Percentiles rank a stretch among this genome's conserved stretches.
These are phyloP conservation scores for Melikaiella ostensackeni DNA, from an alignment of 2,888 invertebrate genomes.

Conservation along the genomic window DNA sequence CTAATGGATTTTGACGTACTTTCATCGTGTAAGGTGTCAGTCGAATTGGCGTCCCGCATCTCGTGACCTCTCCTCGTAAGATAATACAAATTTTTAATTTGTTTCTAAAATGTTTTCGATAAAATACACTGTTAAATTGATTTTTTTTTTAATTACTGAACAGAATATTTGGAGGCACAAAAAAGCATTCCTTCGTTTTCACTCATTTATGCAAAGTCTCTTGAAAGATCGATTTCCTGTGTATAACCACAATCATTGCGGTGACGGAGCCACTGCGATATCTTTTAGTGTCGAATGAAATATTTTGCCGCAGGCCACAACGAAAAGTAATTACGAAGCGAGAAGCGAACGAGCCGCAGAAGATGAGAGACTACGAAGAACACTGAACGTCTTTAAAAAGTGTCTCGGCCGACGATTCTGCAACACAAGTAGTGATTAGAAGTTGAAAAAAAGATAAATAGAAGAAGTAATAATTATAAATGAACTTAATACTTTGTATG, in stretches of 20 bases:
- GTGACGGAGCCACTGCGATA: slow-evolving; percentile 46
- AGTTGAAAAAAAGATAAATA: neutral
- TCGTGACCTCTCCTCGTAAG: too few relatives aligned
- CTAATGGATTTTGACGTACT: too few relatives aligned
- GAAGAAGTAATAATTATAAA: neutral
- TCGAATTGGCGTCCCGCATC: too few relatives aligned
- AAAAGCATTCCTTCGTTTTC: neutral
- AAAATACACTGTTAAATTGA: neutral
- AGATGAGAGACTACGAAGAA: slow-evolving; percentile 52
- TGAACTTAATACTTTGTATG: neutral
- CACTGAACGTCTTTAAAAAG: slow-evolving; percentile 49
- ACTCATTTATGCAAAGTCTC: neutral
- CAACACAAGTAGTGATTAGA: neutral
- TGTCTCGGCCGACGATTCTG: neutral
- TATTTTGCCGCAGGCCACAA: slow-evolving; percentile 62
- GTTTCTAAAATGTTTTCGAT: accelerated
- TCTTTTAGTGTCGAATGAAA: slow-evolving; percentile 59
- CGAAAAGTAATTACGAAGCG: slow-evolving; percentile 63
- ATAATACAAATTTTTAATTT: too few relatives aligned
- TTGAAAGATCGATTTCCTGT: neutral
- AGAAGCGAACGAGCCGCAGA: slow-evolving; percentile 46
- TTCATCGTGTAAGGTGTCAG: too few relatives aligned
- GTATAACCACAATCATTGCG: slow-evolving; percentile 41
- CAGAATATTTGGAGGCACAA: neutral
- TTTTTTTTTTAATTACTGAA: neutral